A percentile compares a stretch with the other conserved stretches of the same genome.
Conservation (phyloP, 2,888 invertebrate genomes). For the Thymelicus sylvestris region DNA sequence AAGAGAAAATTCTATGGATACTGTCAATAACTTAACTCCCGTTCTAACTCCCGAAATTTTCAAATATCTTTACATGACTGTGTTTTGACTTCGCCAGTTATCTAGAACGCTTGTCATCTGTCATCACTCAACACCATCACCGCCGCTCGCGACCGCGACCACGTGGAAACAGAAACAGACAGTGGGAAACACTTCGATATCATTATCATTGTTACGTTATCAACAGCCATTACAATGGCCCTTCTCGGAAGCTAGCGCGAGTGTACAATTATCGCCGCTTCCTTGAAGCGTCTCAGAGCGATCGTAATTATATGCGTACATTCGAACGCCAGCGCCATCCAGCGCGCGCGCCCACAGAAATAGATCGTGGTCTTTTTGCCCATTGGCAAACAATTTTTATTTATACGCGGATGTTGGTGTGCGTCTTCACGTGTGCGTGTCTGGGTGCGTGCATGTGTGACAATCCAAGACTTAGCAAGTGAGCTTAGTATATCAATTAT, state of each 20-base stretch:
- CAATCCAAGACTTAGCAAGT: too few species aligned
- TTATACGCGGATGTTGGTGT: neutral
- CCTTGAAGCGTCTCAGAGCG: slow-evolving; percentile 64
- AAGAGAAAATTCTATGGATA: too few species aligned
- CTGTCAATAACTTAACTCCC: too few species aligned
- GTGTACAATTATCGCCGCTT: slow-evolving; percentile 71
- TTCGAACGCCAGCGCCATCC: slow-evolving; percentile 23
- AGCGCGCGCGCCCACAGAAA: slow-evolving; percentile 40
- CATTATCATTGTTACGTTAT: slow-evolving; percentile 71
- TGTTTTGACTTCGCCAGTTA: neutral
- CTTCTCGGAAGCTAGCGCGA: slow-evolving; percentile 65
- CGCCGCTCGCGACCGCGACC: slow-evolving; percentile 12
- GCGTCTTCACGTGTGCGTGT: neutral
- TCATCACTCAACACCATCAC: neutral
- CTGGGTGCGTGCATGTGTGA: too few species aligned
- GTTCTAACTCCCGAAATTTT: too few species aligned
- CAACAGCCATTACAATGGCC: slow-evolving; percentile 61
- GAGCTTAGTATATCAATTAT: too few species aligned
- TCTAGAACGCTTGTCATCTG: neutral
- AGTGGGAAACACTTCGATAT: slow-evolving; percentile 61
- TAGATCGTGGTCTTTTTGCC: slow-evolving; percentile 38
- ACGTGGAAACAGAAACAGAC: slow-evolving; percentile 40
- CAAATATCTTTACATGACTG: too few species aligned
- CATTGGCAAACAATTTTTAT: slow-evolving; percentile 3
- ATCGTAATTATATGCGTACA: slow-evolving; percentile 57